phyloP scores from a whole-genome alignment of 1,140 invertebrate genomes.

The Mycetomoellerius zeteki region DNA sequence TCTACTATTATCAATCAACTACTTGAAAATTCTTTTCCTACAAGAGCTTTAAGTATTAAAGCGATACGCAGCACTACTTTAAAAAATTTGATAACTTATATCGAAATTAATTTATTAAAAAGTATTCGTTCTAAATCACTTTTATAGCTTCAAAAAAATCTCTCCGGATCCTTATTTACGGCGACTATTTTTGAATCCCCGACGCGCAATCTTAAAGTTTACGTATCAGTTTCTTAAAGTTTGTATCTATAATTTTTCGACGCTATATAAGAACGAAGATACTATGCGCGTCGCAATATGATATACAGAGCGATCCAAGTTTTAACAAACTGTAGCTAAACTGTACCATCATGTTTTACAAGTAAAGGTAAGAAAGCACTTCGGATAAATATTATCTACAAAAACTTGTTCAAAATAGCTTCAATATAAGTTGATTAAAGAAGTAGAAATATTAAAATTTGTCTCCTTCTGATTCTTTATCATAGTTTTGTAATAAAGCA shows the following conservation, averaged over 20 bases:
- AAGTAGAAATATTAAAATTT: background rate
- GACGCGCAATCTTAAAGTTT: conserved; percentile 30
- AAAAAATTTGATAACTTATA: background rate
- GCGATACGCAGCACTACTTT: background rate
- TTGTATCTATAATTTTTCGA: conserved; percentile 48
- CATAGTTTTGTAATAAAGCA: background rate
- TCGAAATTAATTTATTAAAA: background rate
- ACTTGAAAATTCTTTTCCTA: background rate
- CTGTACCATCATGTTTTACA: background rate
- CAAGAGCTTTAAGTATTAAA: background rate
- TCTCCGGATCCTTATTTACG: background rate
- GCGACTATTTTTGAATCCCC: conserved; percentile 19
- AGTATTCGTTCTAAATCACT: background rate
- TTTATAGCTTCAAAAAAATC: background rate
- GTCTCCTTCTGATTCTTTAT: background rate
- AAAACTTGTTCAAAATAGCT: background rate
- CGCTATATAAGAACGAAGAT: conserved; percentile 14
- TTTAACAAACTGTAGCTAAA: conserved; percentile 32
- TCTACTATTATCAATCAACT: background rate
- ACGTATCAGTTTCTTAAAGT: conserved; percentile 27
- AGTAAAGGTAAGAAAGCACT: background rate
- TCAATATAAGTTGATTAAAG: conserved; percentile 1
- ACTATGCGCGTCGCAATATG: background rate
- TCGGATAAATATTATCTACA: background rate
- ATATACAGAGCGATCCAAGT: conserved; percentile 27